Base-by-base conservation (phyloP, 2,888 invertebrate genomes). In the Dynastes tityus region DNA sequence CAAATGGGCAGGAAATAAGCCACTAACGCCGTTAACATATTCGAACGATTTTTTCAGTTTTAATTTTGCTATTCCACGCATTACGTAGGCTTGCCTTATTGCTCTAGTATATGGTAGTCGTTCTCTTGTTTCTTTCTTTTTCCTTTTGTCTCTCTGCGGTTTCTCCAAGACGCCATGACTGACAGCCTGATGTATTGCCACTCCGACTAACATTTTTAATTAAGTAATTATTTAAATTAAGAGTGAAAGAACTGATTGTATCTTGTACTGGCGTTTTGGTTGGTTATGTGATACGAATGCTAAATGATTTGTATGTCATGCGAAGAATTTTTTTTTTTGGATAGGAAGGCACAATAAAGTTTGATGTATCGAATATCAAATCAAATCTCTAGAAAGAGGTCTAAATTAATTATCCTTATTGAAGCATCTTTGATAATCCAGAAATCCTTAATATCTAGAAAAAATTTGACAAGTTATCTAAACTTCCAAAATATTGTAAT, bases 181-280 rank as follows among this genome's bases (percentile, higher is more conserved):
- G 65, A 65, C 65, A 65, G 16, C 16, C 37, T 29, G 67, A 68
- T 68, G 67, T 68, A 22, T 29, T 8, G 45, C 49, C 49, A 68
- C 13, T 45, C 29, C 61, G 67, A 11, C 49, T 49, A 49, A 49
- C 49, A 51, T 68, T 68, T 68, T 68, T 68, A 68, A 68, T 68
- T 68, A 68, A 49, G 67, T 51, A 68, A 68, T 68, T 68, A 49
- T 49, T 68, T 51, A 68, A 68, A 68, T 68, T 68, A 49, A 49
- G 27, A 68, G 13, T 61, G 61, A 45, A 22, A 49, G 49, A 68
- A 68, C 49, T 4, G 67, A 68, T 68, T 68, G n/a, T 49, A 68
- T 49, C 32, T 40, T 6, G 16, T n/a, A 8, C 11, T 63, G 13
- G 63, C 63, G 16, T 63, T 45, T 45, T 45, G 45, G 45, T 45